These are phyloP conservation scores for Hassar affinis DNA, from an alignment of 2,113 vertebrate species.

Conservation along the genomic window DNA sequence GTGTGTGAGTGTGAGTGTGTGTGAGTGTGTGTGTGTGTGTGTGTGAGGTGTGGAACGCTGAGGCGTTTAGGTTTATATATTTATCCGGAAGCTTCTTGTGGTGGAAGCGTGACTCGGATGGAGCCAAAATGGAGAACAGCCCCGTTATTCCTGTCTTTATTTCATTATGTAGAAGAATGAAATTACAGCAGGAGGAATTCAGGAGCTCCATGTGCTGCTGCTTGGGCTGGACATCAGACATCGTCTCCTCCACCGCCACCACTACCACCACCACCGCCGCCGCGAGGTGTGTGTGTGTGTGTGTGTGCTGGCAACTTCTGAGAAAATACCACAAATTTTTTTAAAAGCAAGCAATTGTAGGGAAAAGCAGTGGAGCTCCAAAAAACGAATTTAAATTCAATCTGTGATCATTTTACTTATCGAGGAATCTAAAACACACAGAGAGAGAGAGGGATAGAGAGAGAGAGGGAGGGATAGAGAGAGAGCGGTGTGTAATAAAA, in stretches of 20 bases:
- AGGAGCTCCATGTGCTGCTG: slow-evolving; percentile 22
- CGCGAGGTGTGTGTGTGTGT: not conserved
- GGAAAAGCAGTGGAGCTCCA: not conserved
- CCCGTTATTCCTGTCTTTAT: slow-evolving; percentile 19
- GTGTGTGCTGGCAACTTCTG: slow-evolving; percentile 27
- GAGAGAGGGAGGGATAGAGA: too few relatives aligned
- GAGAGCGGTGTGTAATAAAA: not conserved
- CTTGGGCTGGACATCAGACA: slow-evolving; percentile 32
- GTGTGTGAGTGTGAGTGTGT: too few relatives aligned
- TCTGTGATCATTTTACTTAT: slow-evolving; percentile 18
- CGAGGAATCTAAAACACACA: not conserved
- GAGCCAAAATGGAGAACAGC: slow-evolving; percentile 25
- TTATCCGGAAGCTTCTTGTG: slow-evolving; percentile 39
- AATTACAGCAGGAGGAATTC: slow-evolving; percentile 46
- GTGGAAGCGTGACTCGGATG: slow-evolving; percentile 14
- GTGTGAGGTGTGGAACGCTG: not conserved
- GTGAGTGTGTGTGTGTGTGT: too few relatives aligned
- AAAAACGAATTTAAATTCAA: not conserved
- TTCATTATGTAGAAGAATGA: slow-evolving; percentile 48
- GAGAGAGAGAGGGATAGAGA: not conserved
- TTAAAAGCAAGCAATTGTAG: not conserved
- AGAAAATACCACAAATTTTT: slow-evolving; percentile 37
- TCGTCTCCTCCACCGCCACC: slow-evolving; percentile 1
- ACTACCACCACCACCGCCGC: too few relatives aligned
- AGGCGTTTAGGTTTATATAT: not conserved